Evolutionary conservation across 1,140 invertebrate species (phyloP), one percentile per base, ranked within the genome.

Genomic region (Drosophila pachea): DNA sequence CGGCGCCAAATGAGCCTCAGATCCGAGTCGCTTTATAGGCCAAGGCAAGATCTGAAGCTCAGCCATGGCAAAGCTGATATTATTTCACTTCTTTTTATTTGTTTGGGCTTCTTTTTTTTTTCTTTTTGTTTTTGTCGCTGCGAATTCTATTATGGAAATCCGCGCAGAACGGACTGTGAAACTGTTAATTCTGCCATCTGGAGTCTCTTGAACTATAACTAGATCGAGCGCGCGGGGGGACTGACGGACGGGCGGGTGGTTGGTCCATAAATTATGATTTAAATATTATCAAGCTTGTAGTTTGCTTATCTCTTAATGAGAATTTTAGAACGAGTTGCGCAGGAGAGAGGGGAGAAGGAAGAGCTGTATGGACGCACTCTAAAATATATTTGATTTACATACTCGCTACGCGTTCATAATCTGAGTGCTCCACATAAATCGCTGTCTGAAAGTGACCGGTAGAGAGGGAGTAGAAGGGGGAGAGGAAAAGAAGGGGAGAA

Each of bases 231-330:
- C 45, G 48, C 54, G 22, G 22, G 22, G 22, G 22, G 22, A 2
- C 22, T 22, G 22, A 3, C 22, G 22, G 22, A 22, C 1, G 22
- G 22, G 22, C 22, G 22, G 22, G 1, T 22, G 22, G 22, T 22
- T 22, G 22, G 22, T 22, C 22, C 31, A 66, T 70, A 70, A 70
- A 66, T 70, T 70, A 66, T 70, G 54, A 70, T 60, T 66, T 47
- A 60, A 70, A 70, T 70, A 70, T 58, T 65, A 70, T 70, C 61
- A 47, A 50, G 53, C 67, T 69, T 66, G 54, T 66, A 47, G 54
- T 59, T 66, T 22, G 29, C 68, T 70, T 70, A 70, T 70, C 68
- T 66, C 59, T 66, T 66, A 70, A 70, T 70, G 54, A 70, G 62
- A 65, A 66, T 66, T 66, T 54, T 55, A 58, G 62, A 48, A 35